A percentile compares a stretch with the other conserved stretches of the same genome.
Evolutionary conservation across 2,797 vertebrate species (phyloP).

Genomic region (Arrhamphus sclerolepis): DNA sequence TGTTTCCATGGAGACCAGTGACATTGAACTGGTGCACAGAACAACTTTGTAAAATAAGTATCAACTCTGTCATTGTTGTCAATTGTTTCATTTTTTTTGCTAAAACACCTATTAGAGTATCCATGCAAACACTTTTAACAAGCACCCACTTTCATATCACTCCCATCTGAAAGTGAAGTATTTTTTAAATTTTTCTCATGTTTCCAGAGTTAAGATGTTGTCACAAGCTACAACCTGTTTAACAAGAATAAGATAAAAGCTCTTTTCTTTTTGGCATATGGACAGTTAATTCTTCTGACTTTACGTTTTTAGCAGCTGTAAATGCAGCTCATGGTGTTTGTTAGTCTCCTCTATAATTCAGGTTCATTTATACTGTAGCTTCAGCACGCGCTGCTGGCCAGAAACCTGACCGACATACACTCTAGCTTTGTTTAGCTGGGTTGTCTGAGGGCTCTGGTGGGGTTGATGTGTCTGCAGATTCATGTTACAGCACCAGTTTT

Average conservation of each 20-base stretch:
- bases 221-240: conserved; percentile 18
- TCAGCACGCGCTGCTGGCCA: conserved; percentile 5
- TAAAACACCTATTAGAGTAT: neutral
- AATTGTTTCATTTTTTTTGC: no score
- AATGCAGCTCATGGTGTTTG: conserved; percentile 15
- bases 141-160: neutral
- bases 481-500: conserved; percentile 18
- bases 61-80: no score
- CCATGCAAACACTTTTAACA: neutral
- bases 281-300: neutral
- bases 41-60: no score
- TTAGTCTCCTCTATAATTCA: neutral
- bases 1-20: conserved; percentile 4
- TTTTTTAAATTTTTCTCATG: neutral
- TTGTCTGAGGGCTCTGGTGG: conserved; percentile 2
- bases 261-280: no score
- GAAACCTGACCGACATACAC: conserved; percentile 53
- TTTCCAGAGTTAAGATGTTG: neutral
- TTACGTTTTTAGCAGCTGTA: conserved; percentile 10
- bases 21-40: neutral
- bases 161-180: conserved; percentile 1
- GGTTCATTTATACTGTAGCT: conserved; percentile 4
- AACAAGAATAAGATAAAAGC: neutral
- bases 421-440: conserved; percentile 37
- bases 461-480: conserved; percentile 18